A percentile compares a stretch with the other conserved stretches of the same genome.
Evolutionary conservation across 1,140 invertebrate genomes (phyloP).

Genomic region (Melanaphis sacchari): DNA sequence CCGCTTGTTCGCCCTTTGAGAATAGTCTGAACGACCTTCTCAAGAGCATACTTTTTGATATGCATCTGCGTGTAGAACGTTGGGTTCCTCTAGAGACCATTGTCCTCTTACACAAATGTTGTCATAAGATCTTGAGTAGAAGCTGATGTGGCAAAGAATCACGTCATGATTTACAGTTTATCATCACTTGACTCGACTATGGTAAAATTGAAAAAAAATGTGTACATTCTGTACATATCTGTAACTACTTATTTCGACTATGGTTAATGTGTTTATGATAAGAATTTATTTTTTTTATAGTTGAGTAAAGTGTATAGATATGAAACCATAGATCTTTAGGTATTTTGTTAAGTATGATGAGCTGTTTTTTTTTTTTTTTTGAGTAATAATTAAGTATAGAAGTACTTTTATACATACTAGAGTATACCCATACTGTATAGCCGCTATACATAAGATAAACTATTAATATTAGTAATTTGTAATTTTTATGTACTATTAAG

Average conservation of each 20-base stretch:
- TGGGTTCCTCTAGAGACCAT: not conserved
- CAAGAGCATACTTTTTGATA: slow-evolving; percentile 39
- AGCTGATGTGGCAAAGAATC: slow-evolving; percentile 33
- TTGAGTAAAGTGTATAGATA: not conserved
- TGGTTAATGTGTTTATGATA: not conserved
- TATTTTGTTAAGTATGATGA: not conserved
- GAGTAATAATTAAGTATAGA: not conserved
- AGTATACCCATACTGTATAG: no score
- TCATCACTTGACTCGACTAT: slow-evolving; percentile 19
- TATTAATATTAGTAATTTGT: not conserved
- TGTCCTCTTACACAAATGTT: slow-evolving; percentile 18
- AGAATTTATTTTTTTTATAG: slow-evolving; percentile 15
- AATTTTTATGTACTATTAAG: not conserved
- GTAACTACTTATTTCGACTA: not conserved
- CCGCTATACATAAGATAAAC: not conserved
- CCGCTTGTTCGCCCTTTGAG: not conserved
- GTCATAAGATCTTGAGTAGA: slow-evolving; percentile 7
- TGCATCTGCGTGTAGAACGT: not conserved
- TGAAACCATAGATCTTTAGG: not conserved
- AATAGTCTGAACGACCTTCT: slow-evolving; percentile 41
- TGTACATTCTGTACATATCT: slow-evolving; percentile 29
- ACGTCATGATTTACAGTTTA: slow-evolving; percentile 32
- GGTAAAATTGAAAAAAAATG: not conserved
- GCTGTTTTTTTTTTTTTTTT: not conserved
- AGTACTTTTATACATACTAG: not conserved